Evolutionary conservation across 2,888 invertebrate genomes (phyloP).

Genomic region (Melieria omissa): DNA sequence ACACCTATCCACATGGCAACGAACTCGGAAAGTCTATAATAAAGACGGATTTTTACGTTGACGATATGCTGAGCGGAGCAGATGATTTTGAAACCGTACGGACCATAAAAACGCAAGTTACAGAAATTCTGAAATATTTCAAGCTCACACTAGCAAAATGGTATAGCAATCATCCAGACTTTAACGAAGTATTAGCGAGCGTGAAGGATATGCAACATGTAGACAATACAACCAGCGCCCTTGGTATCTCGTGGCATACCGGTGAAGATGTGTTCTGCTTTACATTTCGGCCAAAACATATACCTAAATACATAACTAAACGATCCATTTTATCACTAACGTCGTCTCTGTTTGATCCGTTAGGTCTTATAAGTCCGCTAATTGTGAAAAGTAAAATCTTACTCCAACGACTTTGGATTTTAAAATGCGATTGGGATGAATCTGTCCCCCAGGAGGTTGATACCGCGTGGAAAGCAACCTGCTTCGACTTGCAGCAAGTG

Average conservation of each 20-base stretch:
- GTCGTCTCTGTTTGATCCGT: slow-evolving; percentile 28
- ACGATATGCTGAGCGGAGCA: slow-evolving; percentile 32
- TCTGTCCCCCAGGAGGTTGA: slow-evolving; percentile 23
- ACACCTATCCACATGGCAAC: slow-evolving; percentile 7
- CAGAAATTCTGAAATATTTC: slow-evolving; percentile 29
- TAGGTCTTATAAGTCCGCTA: slow-evolving; percentile 27
- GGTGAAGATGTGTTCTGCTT: slow-evolving; percentile 20
- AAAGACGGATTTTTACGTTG: slow-evolving; percentile 33
- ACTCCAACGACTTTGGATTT: slow-evolving; percentile 25
- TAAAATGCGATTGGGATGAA: slow-evolving; percentile 32
- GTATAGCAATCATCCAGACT: slow-evolving; percentile 15
- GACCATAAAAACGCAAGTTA: slow-evolving; percentile 28
- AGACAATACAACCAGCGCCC: slow-evolving; percentile 14
- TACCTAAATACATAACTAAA: background rate
- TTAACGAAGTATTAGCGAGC: background rate
- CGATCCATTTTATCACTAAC: slow-evolving; percentile 20
- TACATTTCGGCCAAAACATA: background rate
- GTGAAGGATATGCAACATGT: background rate
- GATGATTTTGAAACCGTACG: slow-evolving; percentile 23
- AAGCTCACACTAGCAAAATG: slow-evolving; percentile 32
- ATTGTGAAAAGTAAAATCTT: slow-evolving; percentile 28
- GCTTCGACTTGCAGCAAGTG: slow-evolving; percentile 2
- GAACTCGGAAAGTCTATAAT: slow-evolving; percentile 24
- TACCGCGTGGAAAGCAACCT: slow-evolving; percentile 16
- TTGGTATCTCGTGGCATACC: slow-evolving; percentile 32